Base-by-base conservation (phyloP, 2,797 vertebrate species). In the Aulostomus chinensis region DNA sequence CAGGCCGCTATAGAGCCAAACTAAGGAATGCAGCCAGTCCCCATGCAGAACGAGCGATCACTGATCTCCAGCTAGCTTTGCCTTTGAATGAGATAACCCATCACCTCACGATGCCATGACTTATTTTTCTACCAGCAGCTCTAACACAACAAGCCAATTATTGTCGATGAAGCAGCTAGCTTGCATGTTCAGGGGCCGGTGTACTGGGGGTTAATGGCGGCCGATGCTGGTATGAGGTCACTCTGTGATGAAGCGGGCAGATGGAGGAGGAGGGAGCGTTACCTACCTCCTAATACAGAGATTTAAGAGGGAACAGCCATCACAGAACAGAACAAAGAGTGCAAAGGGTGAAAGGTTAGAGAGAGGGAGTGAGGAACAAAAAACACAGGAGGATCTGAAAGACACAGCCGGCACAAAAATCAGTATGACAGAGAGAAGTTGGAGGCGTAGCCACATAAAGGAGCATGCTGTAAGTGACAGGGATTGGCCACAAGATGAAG, bases 231-330 rank as follows among this genome's bases (percentile, higher is more conserved):
- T n/a, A n/a, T n/a, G n/a, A n/a, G n/a, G n/a, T n/a, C n/a, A n/a
- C n/a, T n/a, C n/a, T n/a, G n/a, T n/a, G 68, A 68, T 76, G 59
- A 50, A 47, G 15, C 2, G n/a, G 35, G 58, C 47, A 6, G 30
- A 63, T n/a, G 78, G 81, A 80, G 79, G 74, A 85, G 83, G 66
- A 86, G 56, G 73, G 77, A 65, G 84, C 65, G 86, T 90, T 93
- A 94, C 93, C 78, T 93, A 94, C 92, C 93, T 94, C 93, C 94
- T 94, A 91, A 88, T 48, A 93, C 86, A 93, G 92, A 89, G 89
- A 68, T 54, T 68, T 91, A 93, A 92, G 92, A 84, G 92, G 92
- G 91, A 89, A 93, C 90, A 93, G 93, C 92, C 93, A 92, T 90
- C 93, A 94, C 91, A 94, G 92, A 93, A 93, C 91, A 94, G 89